Evolutionary conservation across 2,113 vertebrate genomes (phyloP).

Genomic region (Hiodon tergisus): DNA sequence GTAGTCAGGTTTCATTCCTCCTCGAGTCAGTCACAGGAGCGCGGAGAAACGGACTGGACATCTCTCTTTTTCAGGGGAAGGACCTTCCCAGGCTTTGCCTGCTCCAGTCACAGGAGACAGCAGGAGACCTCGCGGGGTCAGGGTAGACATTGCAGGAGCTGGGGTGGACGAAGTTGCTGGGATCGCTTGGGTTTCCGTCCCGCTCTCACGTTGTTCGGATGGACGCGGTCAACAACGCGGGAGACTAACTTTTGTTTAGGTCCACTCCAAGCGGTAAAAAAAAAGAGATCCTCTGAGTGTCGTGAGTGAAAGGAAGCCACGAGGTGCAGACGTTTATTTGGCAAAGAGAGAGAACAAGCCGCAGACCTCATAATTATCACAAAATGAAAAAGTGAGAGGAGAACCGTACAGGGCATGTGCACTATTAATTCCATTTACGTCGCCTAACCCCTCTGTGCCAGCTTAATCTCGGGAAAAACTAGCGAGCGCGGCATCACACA

Average conservation of each 20-base stretch:
- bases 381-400: slow-evolving; percentile 14
- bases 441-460: background rate
- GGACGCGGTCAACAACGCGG: slow-evolving; percentile 9
- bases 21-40: background rate
- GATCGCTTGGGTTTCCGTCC: background rate
- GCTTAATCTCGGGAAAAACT: background rate
- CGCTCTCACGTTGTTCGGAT: slow-evolving; percentile 1
- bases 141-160: background rate
- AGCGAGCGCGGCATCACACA: slow-evolving; percentile 12
- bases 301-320: slow-evolving; percentile 5
- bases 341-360: slow-evolving; percentile 6
- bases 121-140: background rate
- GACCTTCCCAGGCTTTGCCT: background rate
- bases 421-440: background rate
- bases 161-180: slow-evolving; percentile 3
- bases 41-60: background rate
- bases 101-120: slow-evolving; percentile 17
- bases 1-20: slow-evolving; percentile 19
- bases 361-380: slow-evolving; percentile 14
- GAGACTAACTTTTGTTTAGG: background rate
- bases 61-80: slow-evolving; percentile 12
- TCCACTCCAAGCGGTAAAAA: background rate
- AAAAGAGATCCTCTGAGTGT: background rate
- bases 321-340: slow-evolving; percentile 2
- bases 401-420: background rate